Evolutionary conservation across 2,113 vertebrate species (phyloP).

Genomic region (Alligator mississippiensis): DNA sequence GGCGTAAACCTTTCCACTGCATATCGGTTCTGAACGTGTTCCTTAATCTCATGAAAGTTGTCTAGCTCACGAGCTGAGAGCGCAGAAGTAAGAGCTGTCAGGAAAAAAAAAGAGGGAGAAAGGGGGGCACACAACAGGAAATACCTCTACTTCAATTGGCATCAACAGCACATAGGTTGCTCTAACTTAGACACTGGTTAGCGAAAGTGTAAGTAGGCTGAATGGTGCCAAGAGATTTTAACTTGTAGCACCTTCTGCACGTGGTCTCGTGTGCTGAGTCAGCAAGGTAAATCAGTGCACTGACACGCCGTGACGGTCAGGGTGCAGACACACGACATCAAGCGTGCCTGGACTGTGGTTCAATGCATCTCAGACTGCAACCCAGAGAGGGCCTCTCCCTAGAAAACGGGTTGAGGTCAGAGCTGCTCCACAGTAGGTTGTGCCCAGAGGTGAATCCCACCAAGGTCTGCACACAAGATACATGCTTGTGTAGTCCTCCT

Average conservation of each 20-base stretch:
- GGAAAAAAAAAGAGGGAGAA: neutral
- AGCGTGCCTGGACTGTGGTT: slow-evolving; percentile 22
- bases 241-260: slow-evolving; percentile 20
- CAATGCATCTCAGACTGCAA: neutral
- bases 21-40: neutral
- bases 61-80: neutral
- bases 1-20: neutral
- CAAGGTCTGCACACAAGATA: neutral
- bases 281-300: slow-evolving; percentile 9
- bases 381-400: neutral
- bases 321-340: slow-evolving; percentile 5
- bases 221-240: slow-evolving; percentile 57
- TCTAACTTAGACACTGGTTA: neutral
- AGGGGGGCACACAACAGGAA: neutral
- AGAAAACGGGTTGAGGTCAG: neutral
- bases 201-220: slow-evolving; percentile 26
- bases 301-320: slow-evolving; percentile 14
- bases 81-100: neutral
- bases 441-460: no score
- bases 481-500: neutral
- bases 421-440: neutral
- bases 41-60: neutral
- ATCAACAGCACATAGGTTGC: neutral
- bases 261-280: neutral
- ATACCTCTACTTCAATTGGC: neutral